Evolutionary conservation across 2,888 invertebrate species (phyloP).

Genomic region (Sinohyriopsis cumingii): DNA sequence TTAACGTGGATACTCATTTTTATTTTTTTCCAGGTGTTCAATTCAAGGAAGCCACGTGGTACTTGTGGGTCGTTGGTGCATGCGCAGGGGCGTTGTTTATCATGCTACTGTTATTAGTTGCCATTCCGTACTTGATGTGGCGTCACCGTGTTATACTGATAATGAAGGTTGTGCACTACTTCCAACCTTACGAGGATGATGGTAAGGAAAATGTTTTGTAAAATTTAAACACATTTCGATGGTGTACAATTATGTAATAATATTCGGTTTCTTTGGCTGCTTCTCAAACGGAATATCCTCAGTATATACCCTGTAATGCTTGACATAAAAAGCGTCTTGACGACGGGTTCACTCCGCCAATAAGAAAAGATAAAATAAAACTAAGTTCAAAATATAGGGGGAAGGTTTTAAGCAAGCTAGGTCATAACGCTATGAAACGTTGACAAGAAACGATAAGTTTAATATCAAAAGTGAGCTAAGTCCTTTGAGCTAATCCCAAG

Average conservation of each 20-base stretch:
- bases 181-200: conserved; percentile 56
- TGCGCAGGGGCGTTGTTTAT: conserved; percentile 28
- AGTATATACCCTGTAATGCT: too few relatives aligned
- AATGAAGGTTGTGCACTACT: conserved; percentile 55
- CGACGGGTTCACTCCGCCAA: too few relatives aligned
- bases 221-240: background rate
- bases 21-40: conserved; percentile 13
- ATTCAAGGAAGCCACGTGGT: conserved; percentile 34
- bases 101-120: conserved; percentile 21
- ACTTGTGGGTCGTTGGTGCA: conserved; percentile 35
- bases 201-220: conserved; percentile 29
- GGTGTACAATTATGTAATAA: background rate
- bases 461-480: too few relatives aligned
- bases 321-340: too few relatives aligned
- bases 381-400: too few relatives aligned
- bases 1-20: too few relatives aligned
- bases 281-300: background rate
- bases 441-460: too few relatives aligned
- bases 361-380: too few relatives aligned
- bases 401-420: too few relatives aligned
- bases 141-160: conserved; percentile 48
- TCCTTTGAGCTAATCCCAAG: too few relatives aligned
- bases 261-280: background rate
- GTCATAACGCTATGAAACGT: too few relatives aligned
- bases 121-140: conserved; percentile 52